Base-by-base conservation (phyloP, 1,140 invertebrate genomes). In the Hermetia illucens region DNA sequence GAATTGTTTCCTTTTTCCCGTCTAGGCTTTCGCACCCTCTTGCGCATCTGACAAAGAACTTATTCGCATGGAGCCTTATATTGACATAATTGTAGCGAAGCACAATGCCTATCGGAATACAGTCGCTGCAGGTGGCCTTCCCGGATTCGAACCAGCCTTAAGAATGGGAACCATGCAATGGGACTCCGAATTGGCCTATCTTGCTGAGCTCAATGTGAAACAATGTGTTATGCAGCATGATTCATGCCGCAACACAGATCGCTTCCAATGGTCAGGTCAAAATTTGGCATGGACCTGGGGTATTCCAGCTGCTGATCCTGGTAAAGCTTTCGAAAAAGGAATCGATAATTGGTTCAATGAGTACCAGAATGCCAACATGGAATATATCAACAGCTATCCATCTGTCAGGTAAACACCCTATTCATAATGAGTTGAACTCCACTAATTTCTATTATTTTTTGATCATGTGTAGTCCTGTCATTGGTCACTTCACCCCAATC, bases 91-190 rank as follows among this genome's bases (percentile, higher is more conserved):
- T 15, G 12, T 44, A 9, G 15, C 27, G 8, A 25, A 22, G 15
- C 44, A 45, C 21, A 45, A 45, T 33, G 21, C 18, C 3, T 40
- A 38, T 37, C 32, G 44, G 24, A 42, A 45, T 20, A 13, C 24
- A 21, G 15, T 45, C 30, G 44, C 44, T 34, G 21, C 30, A 13
- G 44, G 44, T 19, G 15, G 31, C 16, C 9, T 33, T 9, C 17
- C 30, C 4, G 24, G 24, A 8, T 42, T 31, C 29, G 4, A 12
- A 15, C 12, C 38, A n/a, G 41, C 38, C 12, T 20, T 15, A 4
- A 38, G 38, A 9, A 45, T 45, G 44, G 41, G 36, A 4, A 39
- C 31, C 1, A 40, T 45, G 30, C 37, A 45, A 38, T 45, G 44
- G 44, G 24, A 39, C 31, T 17, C 42, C 32, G 44, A 45, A 37